phyloP scores from a whole-genome alignment of 2,113 vertebrate species.

The Phaetusa simplex region DNA sequence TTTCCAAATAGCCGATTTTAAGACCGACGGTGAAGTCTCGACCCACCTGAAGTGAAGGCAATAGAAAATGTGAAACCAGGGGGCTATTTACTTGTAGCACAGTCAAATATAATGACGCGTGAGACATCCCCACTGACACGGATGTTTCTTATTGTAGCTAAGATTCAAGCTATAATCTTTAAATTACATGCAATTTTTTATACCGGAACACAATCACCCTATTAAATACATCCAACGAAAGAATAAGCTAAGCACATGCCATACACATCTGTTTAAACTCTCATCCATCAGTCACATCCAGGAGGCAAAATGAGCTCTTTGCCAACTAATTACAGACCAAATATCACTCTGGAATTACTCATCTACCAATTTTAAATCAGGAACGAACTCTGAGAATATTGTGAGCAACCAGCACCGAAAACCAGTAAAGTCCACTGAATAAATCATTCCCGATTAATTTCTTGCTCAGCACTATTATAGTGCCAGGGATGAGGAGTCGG shows the following conservation, averaged over 20 bases:
- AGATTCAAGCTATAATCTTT: not conserved
- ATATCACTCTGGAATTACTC: not conserved
- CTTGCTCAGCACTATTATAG: not conserved
- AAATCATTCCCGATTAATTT: not conserved
- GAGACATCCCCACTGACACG: fast-evolving
- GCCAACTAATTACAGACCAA: not conserved
- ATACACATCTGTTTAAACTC: not conserved
- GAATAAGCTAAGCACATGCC: not conserved
- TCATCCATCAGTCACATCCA: not conserved
- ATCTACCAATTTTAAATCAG: not conserved
- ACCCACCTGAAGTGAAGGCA: not conserved
- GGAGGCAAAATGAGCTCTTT: not conserved
- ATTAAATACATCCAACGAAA: not conserved
- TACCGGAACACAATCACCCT: not conserved
- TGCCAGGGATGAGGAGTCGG: not conserved
- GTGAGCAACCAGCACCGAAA: not conserved
- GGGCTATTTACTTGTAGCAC: not conserved
- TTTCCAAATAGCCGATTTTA: not conserved
- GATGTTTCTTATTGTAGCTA: not conserved
- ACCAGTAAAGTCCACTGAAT: not conserved
- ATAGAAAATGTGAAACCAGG: not conserved
- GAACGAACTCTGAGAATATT: not conserved
- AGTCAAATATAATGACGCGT: not conserved
- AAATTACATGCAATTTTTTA: not conserved
- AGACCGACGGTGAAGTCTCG: not conserved